Base-by-base conservation (phyloP, 2,888 invertebrate species). In the Allolobophora icterica region DNA sequence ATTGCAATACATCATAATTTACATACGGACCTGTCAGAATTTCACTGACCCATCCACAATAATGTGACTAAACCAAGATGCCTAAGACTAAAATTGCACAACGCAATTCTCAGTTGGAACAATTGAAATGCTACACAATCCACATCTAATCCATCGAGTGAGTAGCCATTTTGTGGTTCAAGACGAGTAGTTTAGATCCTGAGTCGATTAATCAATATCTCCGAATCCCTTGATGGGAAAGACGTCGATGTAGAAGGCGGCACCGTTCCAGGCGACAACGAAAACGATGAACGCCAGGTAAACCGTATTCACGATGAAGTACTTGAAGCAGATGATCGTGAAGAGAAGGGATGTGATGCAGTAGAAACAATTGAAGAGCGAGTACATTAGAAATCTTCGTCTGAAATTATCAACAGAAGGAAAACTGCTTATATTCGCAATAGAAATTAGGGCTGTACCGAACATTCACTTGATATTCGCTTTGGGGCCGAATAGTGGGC, bases 171-270 rank as follows among this genome's bases (percentile, higher is more conserved):
- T 4, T n/a, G 71, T 71, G 71, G 71, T 71, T 71, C 8, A 3
- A 30, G 71, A 71, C 11, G 71, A 71, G n/a, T n/a, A 71, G 71
- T 71, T n/a, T n/a, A 71, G 89, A 38, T 13, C 38, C 89, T 38
- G 89, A 89, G 35, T 87, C 13, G 30, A 21, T 42, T 21, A 42
- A 19, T 19, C 33, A 0, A 15, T 34, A 35, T 90, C 52, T 40
- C 38, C 38, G 35, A 91, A 92, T 21, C 94, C 94, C 45, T 93
- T 92, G 11, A 92, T 92, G 84, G 93, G 93, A 92, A 94, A 94
- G 42, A 94, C 94, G 92, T 94, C 94, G 83, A 94, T 93, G 92
- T 94, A 94, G 91, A 93, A 94, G 52, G 93, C 94, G n/a, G 94
- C 94, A 0, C 94, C 94, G 84, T 94, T 94, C 92, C 93, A 94